Base-by-base conservation (phyloP, 2,113 vertebrate genomes). In the Coregonus clupeaformis region DNA sequence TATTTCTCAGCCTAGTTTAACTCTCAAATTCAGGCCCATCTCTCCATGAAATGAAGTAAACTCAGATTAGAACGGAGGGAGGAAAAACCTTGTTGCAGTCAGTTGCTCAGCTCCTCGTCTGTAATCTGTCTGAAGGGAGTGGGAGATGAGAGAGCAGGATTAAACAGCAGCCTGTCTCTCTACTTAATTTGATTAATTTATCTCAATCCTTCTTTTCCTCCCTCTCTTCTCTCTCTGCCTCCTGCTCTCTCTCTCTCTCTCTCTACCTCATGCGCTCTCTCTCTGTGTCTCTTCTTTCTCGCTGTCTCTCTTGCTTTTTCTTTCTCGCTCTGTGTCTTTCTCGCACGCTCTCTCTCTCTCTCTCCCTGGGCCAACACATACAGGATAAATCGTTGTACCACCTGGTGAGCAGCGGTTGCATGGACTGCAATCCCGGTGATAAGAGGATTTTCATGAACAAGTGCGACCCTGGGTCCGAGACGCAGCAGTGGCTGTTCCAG, bases 381-480 rank as follows among this genome's bases (percentile, higher is more conserved):
- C 83, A 97, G 95, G 95, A 97, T 90, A 94, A 93, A 90, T 95
- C 94, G 63, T 87, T 97, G 77, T 95, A 95, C 91, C 95, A 97
- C 84, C 89, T 92, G 0, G 95, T 96, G 85, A 96, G 95, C 88
- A 94, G 91, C 89, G 94, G 95, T 89, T 97, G 95, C 83, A 89
- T 96, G 87, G 95, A 97, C 80, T 96, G 93, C 90, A 95, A 94
- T 81, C 94, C 93, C 0, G 88, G 92, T 16, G 95, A 97, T 83
- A 96, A 95, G 92, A 95, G 95, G 91, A 94, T 97, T 89, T 96
- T 97, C 93, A 96, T 97, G 95, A 95, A 94, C 90, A 94, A 93
- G 93, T 97, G 95, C 79, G 93, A 97, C 83, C 93, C 95, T 71
- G 90, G 93, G 11, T 96, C 95, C 52, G 93, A 94, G 86, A 96